Evolutionary conservation across 2,888 invertebrate species (phyloP), one percentile per base, ranked within the genome.

Genomic region (Epinotia nisella): DNA sequence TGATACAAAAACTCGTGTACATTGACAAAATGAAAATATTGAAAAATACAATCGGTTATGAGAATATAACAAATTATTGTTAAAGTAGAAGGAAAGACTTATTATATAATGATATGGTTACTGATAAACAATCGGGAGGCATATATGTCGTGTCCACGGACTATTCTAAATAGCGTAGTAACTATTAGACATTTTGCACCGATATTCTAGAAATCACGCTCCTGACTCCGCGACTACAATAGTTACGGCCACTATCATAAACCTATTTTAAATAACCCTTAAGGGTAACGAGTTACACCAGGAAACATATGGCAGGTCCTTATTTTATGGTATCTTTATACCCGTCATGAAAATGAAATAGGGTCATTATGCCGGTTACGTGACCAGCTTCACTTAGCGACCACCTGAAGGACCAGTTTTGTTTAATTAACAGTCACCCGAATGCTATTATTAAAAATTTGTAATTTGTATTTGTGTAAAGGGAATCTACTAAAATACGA

Each of bases 171-270:
- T 91, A 92, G 89, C 82, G 84, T 83, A 74, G 81, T 86, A 84
- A 85, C 88, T 89, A 85, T 89, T 93, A 92, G 92, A 90, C 81
- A 88, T 91, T 92, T 92, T 92, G 93, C 93, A 93, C 93, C 84
- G 87, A 88, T 89, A 90, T 84, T 87, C 85, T 88, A 87, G 85
- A 80, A 81, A 81, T 83, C 88, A 85, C 87, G 83, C 85, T 82
- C 84, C 81, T 82, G 67, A 56, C 71, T 60, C 70, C 55, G 60
- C 70, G 53, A 60, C 39, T 60, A 51, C 53, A 45, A 15, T 51
- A 55, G 55, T 59, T 51, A 51, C 24, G 45, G 66, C 49, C 61
- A 17, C 19, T 49, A 39, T 66, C 59, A 66, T 55, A 55, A 61
- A n/a, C n/a, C n/a, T n/a, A n/a, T n/a, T n/a, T n/a, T 56, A 56